phyloP scores from a whole-genome alignment of 2,888 invertebrate species.

The Thereva unica region DNA sequence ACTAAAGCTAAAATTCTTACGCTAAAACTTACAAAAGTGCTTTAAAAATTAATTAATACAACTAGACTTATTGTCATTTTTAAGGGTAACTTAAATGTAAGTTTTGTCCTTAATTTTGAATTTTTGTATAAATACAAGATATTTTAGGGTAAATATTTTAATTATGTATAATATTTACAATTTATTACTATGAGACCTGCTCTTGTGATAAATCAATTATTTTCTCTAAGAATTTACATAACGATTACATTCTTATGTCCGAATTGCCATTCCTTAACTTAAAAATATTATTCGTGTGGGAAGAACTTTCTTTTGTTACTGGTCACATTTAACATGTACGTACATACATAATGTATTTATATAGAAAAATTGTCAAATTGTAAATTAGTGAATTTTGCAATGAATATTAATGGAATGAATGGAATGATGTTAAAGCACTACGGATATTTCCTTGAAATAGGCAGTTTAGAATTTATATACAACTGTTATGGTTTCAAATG shows the following conservation, averaged over 20 bases:
- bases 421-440: slow-evolving; percentile 28
- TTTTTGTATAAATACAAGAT: slow-evolving; percentile 28
- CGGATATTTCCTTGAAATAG: slow-evolving; percentile 6
- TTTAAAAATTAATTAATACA: slow-evolving; percentile 9
- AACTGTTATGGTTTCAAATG: not conserved
- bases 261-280: slow-evolving; percentile 4
- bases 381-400: slow-evolving; percentile 11
- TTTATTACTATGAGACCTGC: slow-evolving; percentile 32
- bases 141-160: slow-evolving; percentile 13
- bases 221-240: slow-evolving; percentile 11
- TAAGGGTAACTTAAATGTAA: slow-evolving; percentile 16
- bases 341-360: slow-evolving; percentile 16
- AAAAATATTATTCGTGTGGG: slow-evolving; percentile 25
- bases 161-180: slow-evolving; percentile 19
- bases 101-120: slow-evolving; percentile 11
- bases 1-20: slow-evolving; percentile 11
- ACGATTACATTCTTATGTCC: not conserved
- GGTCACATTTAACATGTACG: slow-evolving; percentile 13
- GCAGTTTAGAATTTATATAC: not conserved
- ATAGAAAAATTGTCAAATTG: slow-evolving; percentile 11
- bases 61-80: not conserved
- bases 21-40: slow-evolving; percentile 7
- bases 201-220: slow-evolving; percentile 15
- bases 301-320: not conserved
- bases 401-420: slow-evolving; percentile 14